Percentiles rank a stretch among this genome's conserved stretches.
These are phyloP conservation scores for Catostomus latipinnis DNA, from an alignment of 2,797 vertebrate species.

Conservation along the genomic window DNA sequence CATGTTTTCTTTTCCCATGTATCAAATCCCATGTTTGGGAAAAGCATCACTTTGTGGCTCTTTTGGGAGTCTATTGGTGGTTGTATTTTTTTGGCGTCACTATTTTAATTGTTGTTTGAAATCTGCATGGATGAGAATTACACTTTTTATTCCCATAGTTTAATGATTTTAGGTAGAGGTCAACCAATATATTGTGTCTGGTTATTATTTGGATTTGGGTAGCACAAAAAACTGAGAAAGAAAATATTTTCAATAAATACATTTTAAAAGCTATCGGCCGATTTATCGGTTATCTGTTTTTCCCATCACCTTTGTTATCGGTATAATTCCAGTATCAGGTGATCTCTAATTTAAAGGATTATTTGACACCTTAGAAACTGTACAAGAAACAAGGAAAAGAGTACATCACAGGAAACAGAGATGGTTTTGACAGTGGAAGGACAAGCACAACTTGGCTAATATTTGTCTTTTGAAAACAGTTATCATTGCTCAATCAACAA, in stretches of 20 bases:
- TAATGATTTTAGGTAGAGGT: background rate
- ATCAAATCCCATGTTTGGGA: background rate
- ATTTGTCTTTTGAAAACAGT: slow-evolving; percentile 15
- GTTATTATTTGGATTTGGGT: background rate
- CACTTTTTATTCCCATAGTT: background rate
- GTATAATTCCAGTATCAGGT: too few relatives aligned
- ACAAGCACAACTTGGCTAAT: background rate
- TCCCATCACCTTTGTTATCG: too few relatives aligned
- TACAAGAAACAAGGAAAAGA: too few relatives aligned
- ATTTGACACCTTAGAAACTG: too few relatives aligned
- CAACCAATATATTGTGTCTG: too few relatives aligned
- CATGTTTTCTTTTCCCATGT: slow-evolving; percentile 60
- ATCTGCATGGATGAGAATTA: background rate
- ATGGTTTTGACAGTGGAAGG: slow-evolving; percentile 14
- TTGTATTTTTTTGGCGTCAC: background rate
- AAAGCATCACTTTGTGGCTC: background rate
- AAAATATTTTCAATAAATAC: too few relatives aligned
- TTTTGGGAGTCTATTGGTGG: background rate
- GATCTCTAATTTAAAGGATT: too few relatives aligned
- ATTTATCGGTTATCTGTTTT: too few relatives aligned
- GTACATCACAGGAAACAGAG: background rate
- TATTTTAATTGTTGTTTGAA: background rate
- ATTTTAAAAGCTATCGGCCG: too few relatives aligned
- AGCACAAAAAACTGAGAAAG: background rate
- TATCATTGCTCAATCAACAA: background rate